These are phyloP conservation scores for Halichondria panicea DNA, from an alignment of 37 sponge, comb jelly and placozoan genomes.

Conservation along the genomic window DNA sequence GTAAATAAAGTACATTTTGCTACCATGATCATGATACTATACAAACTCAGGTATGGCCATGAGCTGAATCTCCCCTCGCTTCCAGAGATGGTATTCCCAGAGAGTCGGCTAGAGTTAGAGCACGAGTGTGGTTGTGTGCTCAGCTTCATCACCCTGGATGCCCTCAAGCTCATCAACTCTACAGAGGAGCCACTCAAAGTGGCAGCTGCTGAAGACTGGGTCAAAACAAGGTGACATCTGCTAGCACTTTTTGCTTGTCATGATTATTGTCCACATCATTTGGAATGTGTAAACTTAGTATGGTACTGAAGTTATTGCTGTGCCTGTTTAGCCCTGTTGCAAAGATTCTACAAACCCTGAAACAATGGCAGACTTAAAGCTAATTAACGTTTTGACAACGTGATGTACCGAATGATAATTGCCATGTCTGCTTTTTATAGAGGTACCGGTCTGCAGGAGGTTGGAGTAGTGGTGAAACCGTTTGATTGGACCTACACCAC, in stretches of 20 bases:
- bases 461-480: constrained; percentile 70
- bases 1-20: no score
- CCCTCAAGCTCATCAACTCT: constrained; percentile 74
- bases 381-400: no score
- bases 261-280: not conserved
- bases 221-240: constrained; percentile 39
- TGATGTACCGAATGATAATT: no score
- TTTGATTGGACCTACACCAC: constrained; percentile 98
- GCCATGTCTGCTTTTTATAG: no score
- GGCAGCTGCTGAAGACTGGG: constrained; percentile 88
- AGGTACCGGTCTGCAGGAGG: constrained; percentile 39
- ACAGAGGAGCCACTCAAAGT: constrained; percentile 70
- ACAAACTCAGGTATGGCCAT: constrained; percentile 9
- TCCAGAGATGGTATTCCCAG: constrained; percentile 96
- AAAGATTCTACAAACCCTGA: no score
- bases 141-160: constrained; percentile 82
- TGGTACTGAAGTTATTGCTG: no score
- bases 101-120: constrained; percentile 53
- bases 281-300: no score
- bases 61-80: constrained; percentile 63
- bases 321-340: no score
- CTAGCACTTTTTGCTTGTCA: not conserved
- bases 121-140: constrained; percentile 60
- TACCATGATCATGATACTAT: not conserved
- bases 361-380: no score